Conservation (phyloP, 1,140 invertebrate genomes). For the Tyrophagus putrescentiae region DNA sequence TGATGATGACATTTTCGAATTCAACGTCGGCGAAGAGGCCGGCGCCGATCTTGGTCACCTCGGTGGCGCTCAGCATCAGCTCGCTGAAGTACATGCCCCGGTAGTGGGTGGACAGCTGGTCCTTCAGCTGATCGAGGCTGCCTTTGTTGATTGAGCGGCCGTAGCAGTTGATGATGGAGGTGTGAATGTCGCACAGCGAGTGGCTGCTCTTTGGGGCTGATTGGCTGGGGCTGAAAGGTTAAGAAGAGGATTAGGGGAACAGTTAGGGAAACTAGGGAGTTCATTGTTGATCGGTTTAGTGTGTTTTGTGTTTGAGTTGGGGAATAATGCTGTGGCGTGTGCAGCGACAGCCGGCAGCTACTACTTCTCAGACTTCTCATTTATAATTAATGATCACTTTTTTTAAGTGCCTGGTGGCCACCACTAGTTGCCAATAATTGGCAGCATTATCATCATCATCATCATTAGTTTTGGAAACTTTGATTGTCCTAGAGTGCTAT, state of each 20-base stretch:
- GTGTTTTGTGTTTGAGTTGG: too few species aligned
- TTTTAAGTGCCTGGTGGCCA: too few species aligned
- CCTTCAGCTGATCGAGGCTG: not conserved
- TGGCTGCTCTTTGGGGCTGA: not conserved
- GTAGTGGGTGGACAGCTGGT: not conserved
- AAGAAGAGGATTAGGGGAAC: not conserved
- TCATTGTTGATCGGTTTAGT: not conserved
- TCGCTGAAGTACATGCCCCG: not conserved
- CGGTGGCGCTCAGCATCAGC: not conserved
- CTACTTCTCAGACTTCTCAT: too few species aligned
- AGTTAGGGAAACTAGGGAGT: too few species aligned
- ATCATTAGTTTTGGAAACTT: too few species aligned
- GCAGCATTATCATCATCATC: too few species aligned
- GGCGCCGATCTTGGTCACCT: not conserved
- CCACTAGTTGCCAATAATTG: too few species aligned
- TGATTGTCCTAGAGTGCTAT: too few species aligned
- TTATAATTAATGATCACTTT: too few species aligned
- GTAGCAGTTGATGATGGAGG: not conserved
- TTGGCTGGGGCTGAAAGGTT: not conserved
- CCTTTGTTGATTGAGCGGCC: not conserved
- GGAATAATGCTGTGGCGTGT: too few species aligned
- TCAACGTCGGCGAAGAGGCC: not conserved
- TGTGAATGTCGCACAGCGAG: not conserved
- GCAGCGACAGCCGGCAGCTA: too few species aligned
- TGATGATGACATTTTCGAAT: not conserved